Evolutionary conservation across 2,113 vertebrate species (phyloP), one percentile per base, ranked within the genome.

Genomic region (Hirundichthys speculiger): DNA sequence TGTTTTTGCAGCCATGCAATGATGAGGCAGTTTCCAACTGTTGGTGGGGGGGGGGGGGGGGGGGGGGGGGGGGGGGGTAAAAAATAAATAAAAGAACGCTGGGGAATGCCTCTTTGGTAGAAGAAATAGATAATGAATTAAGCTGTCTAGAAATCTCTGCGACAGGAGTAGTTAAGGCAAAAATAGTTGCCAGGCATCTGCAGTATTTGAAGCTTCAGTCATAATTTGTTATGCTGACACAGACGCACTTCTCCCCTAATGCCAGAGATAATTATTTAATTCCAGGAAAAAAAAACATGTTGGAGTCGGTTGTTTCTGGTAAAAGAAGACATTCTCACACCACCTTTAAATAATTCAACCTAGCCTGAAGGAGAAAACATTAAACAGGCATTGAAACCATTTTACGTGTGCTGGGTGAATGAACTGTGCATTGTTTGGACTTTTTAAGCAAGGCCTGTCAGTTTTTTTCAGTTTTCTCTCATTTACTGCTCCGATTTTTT

Each of bases 1-100:
- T 76, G 49, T 84, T 54, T 80, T 53, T 80, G 13, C 22, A 21
- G 60, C 42, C 54, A 24, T 69, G 60, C 63, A 57, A 60, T 43
- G 19, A 57, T 38, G 55, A 67, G 63, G 53, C 64, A 52, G 73
- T 77, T 77, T 57, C 63, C 56, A 43, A 56, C 38, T 58, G 70
- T 69, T 67, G 50, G n/a, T n/a, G n/a, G n/a, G n/a, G n/a, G n/a
- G n/a, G n/a, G n/a, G n/a, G n/a, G n/a, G n/a, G n/a, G n/a, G n/a
- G n/a, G n/a, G n/a, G n/a, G n/a, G n/a, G n/a, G n/a, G n/a, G n/a
- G n/a, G n/a, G n/a, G n/a, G n/a, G n/a, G n/a, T n/a, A n/a, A n/a
- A n/a, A n/a, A n/a, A n/a, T n/a, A n/a, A n/a, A n/a, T n/a, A n/a
- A n/a, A 57, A 19, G 22, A 61, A 57, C 19, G 21, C 69, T 14